Conservation (phyloP, 2,113 vertebrate species). For the Amblyopsis rosae region DNA sequence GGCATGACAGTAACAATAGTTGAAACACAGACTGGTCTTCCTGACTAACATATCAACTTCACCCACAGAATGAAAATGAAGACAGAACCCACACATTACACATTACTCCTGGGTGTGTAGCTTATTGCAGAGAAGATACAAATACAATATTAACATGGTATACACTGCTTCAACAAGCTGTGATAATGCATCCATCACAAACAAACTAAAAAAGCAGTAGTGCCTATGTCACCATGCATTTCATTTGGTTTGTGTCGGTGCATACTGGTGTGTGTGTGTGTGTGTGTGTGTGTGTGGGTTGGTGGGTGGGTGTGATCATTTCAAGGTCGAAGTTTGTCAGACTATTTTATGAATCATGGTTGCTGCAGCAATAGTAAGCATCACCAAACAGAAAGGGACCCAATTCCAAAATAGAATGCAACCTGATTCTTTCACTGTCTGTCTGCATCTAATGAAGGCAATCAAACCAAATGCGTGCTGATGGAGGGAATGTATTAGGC, state of each 20-base stretch:
- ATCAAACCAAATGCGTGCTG: constrained; percentile 55
- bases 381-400: constrained; percentile 46
- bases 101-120: not conserved
- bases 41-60: constrained; percentile 30
- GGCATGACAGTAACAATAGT: constrained; percentile 35
- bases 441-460: constrained; percentile 36
- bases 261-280: not conserved
- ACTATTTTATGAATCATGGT: constrained; percentile 84
- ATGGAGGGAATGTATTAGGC: constrained; percentile 57
- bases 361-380: constrained; percentile 85
- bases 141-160: no score
- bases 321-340: constrained; percentile 54
- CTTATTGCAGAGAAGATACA: not conserved
- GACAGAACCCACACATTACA: not conserved
- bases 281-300: not conserved
- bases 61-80: constrained; percentile 20
- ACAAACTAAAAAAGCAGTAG: no score
- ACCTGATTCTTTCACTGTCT: constrained; percentile 39
- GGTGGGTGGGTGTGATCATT: constrained; percentile 9
- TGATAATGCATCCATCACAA: no score
- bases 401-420: constrained; percentile 49
- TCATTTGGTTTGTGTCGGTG: constrained; percentile 2
- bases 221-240: no score
- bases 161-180: no score
- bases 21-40: constrained; percentile 33